Evolutionary conservation across 1,140 invertebrate genomes (phyloP).

Genomic region (Drosophila gunungcola): DNA sequence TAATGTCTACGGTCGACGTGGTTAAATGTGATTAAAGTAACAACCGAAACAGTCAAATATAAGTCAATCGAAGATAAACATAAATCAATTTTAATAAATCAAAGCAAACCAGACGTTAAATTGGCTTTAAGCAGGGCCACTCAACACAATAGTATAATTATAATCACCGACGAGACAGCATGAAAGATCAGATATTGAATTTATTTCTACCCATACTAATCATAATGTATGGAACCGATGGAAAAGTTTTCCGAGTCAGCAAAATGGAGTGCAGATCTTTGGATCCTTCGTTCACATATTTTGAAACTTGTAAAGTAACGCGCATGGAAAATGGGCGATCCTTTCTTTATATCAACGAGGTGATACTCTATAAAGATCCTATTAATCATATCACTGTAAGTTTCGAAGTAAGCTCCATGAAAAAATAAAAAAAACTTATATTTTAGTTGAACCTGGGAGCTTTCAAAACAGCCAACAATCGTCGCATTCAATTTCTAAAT

Average conservation of each 20-base stretch:
- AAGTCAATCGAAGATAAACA: not conserved
- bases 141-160: conserved; percentile 2
- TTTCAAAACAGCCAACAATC: conserved; percentile 15
- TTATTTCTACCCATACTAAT: not conserved
- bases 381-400: conserved; percentile 51
- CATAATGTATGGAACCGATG: not conserved
- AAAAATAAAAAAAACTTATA: not conserved
- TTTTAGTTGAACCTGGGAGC: conserved; percentile 20
- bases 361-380: conserved; percentile 29
- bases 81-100: not conserved
- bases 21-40: conserved; percentile 23
- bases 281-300: conserved; percentile 17
- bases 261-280: conserved; percentile 42
- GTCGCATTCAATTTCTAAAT: conserved; percentile 43
- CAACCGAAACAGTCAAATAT: not conserved
- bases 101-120: conserved; percentile 12
- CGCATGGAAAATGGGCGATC: conserved; percentile 20
- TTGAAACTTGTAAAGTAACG: conserved; percentile 39
- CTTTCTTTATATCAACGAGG: conserved; percentile 27
- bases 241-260: conserved; percentile 28
- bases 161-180: conserved; percentile 11
- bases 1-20: conserved; percentile 26
- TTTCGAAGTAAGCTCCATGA: not conserved
- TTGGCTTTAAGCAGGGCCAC: not conserved
- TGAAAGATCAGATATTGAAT: conserved; percentile 8